These are phyloP conservation scores for Drosophila parvula DNA, from an alignment of 1,140 invertebrate species.

Conservation along the genomic window DNA sequence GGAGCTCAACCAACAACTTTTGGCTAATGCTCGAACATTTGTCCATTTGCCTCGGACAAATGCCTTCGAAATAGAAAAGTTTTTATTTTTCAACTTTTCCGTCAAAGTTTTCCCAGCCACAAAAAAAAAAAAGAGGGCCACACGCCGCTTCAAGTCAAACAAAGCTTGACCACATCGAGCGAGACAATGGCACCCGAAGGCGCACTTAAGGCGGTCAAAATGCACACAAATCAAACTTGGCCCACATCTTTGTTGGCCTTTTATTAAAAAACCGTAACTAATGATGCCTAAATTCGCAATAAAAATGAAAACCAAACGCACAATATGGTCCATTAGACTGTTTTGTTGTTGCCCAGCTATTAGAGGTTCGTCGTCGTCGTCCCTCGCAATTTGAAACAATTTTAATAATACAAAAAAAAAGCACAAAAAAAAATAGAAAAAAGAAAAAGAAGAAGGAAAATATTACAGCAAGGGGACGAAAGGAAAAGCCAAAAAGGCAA, in stretches of 20 bases:
- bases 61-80: constrained; percentile 51
- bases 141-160: constrained; percentile 58
- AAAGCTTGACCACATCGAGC: constrained; percentile 71
- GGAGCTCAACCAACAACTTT: constrained; percentile 38
- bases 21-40: constrained; percentile 67
- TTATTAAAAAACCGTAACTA: constrained; percentile 83
- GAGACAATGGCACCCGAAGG: constrained; percentile 75
- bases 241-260: constrained; percentile 59
- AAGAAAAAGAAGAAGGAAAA: constrained; percentile 5
- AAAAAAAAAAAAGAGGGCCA: constrained; percentile 7
- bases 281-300: constrained; percentile 82
- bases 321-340: constrained; percentile 79
- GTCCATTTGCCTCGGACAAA: constrained; percentile 61
- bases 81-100: constrained; percentile 51
- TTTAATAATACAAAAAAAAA: constrained; percentile 77
- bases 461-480: constrained; percentile 8
- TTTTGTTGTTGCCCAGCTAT: constrained; percentile 58
- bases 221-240: constrained; percentile 78
- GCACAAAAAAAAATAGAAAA: too few relatives aligned
- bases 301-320: constrained; percentile 74
- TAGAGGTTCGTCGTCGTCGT: constrained; percentile 55
- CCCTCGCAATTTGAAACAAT: constrained; percentile 76
- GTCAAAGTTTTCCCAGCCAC: constrained; percentile 41
- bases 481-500: constrained; percentile 54
- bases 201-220: constrained; percentile 70